Evolutionary conservation across 1,140 invertebrate genomes (phyloP).

Genomic region (Drosophila insularis): DNA sequence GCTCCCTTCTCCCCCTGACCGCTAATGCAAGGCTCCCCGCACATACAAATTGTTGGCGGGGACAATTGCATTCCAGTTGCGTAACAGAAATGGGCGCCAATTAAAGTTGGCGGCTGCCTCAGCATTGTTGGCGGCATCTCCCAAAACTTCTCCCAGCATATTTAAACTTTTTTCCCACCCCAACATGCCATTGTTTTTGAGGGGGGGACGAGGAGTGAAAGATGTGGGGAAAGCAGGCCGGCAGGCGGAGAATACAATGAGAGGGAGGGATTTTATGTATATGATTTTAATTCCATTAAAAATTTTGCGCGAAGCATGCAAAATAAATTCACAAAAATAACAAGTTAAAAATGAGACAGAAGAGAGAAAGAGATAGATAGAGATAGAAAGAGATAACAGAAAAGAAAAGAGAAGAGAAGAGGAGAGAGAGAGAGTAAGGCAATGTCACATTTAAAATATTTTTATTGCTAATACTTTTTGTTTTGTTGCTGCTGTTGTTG

Average conservation of each 20-base stretch:
- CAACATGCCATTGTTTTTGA: slow-evolving; percentile 34
- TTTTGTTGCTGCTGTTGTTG: slow-evolving; percentile 26
- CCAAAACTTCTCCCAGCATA: slow-evolving; percentile 67
- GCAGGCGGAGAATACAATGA: neutral
- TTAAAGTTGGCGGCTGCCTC: slow-evolving; percentile 71
- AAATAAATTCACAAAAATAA: slow-evolving; percentile 47
- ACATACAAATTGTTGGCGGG: slow-evolving; percentile 75
- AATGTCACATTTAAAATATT: slow-evolving; percentile 75
- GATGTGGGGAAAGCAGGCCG: neutral
- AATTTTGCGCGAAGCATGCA: slow-evolving; percentile 56
- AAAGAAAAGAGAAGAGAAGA: neutral
- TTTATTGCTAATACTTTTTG: slow-evolving; percentile 76
- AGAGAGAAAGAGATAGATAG: neutral
- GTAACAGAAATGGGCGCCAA: slow-evolving; percentile 78
- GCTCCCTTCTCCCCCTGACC: neutral
- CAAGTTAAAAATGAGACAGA: slow-evolving; percentile 10
- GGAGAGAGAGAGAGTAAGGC: slow-evolving; percentile 7
- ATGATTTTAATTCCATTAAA: slow-evolving; percentile 79
- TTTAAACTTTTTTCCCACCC: slow-evolving; percentile 66
- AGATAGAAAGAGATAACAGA: neutral
- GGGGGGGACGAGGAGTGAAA: slow-evolving; percentile 21
- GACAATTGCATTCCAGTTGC: slow-evolving; percentile 80
- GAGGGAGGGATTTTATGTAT: slow-evolving; percentile 51
- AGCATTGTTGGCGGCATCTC: slow-evolving; percentile 50
- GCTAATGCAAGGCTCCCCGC: slow-evolving; percentile 65